Evolutionary conservation across 2,113 vertebrate genomes (phyloP).

Genomic region (Rhinoptilus africanus): DNA sequence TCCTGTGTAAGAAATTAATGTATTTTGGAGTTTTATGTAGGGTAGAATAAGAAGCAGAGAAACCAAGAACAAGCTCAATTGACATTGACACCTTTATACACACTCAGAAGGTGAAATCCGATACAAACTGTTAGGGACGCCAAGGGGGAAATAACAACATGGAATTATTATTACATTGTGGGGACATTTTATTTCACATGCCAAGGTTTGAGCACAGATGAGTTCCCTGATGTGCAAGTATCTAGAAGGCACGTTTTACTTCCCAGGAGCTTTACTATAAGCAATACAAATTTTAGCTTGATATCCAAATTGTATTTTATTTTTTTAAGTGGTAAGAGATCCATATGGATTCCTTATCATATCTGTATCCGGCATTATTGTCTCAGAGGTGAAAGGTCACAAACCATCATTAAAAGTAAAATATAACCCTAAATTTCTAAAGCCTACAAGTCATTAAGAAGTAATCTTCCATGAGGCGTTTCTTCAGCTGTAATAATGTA

Average conservation of each 20-base stretch:
- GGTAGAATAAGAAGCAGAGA: background rate
- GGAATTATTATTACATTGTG: background rate
- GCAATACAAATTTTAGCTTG: background rate
- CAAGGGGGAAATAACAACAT: background rate
- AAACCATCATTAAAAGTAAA: background rate
- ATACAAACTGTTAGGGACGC: background rate
- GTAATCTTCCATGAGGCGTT: background rate
- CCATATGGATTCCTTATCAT: background rate
- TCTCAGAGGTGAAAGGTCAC: background rate
- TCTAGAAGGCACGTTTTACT: constrained; percentile 30
- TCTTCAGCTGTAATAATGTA: background rate
- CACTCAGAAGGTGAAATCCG: background rate
- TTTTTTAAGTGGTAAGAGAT: background rate
- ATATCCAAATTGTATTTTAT: background rate
- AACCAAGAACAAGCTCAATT: background rate
- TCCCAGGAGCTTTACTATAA: background rate
- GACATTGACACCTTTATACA: background rate
- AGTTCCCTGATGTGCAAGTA: background rate
- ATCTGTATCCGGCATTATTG: background rate
- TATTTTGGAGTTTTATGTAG: background rate
- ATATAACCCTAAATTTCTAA: background rate
- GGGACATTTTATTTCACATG: constrained; percentile 11
- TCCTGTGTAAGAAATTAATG: background rate
- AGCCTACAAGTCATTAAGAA: background rate
- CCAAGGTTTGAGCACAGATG: background rate